Evolutionary conservation across 1,140 invertebrate genomes (phyloP).

Genomic region (Apocrypta bakeri): DNA sequence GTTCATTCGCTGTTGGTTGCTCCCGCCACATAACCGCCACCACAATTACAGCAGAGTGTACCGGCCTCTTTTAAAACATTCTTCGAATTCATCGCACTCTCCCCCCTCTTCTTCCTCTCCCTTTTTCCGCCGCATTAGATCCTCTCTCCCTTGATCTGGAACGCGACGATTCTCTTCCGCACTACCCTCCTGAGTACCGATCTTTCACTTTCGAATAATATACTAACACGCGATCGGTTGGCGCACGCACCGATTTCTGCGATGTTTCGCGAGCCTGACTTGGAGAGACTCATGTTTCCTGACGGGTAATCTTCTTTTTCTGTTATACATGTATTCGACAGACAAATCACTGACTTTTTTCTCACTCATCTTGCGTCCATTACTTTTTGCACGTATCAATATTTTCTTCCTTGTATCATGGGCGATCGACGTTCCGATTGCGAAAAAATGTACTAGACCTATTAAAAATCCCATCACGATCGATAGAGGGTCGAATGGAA

Average conservation of each 20-base stretch:
- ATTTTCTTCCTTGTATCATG: background rate
- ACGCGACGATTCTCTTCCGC: background rate
- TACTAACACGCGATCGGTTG: slow-evolving; percentile 29
- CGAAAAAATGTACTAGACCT: background rate
- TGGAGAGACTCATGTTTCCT: too few relatives aligned
- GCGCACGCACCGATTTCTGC: background rate
- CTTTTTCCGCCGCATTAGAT: background rate
- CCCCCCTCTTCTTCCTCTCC: background rate
- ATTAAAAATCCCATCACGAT: background rate
- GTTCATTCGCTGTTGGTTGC: slow-evolving; percentile 32
- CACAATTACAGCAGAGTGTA: slow-evolving; percentile 13
- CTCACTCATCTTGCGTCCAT: background rate
- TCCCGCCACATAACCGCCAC: slow-evolving; percentile 3
- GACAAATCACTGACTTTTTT: background rate
- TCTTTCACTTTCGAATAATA: background rate
- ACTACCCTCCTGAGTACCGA: background rate
- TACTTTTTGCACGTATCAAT: background rate
- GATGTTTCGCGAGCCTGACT: background rate
- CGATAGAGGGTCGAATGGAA: slow-evolving; percentile 20
- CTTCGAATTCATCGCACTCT: slow-evolving; percentile 40
- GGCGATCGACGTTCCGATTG: background rate
- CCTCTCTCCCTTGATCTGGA: background rate
- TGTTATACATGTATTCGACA: too few relatives aligned
- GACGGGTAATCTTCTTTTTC: too few relatives aligned
- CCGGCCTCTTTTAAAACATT: slow-evolving; percentile 52